phyloP scores from a whole-genome alignment of 2,113 vertebrate species.

The Chrysemys picta region DNA sequence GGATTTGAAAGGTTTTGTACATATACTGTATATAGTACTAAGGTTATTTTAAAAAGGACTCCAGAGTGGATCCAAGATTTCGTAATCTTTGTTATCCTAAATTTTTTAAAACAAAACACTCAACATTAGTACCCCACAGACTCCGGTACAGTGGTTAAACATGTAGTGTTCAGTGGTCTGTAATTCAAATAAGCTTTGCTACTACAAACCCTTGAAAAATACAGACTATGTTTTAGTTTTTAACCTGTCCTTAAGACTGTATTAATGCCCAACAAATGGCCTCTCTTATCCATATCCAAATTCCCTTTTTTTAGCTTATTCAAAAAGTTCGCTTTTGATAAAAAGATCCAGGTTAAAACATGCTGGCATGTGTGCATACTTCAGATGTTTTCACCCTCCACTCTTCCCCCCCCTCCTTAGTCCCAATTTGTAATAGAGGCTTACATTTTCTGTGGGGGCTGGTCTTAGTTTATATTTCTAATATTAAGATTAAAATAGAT shows the following conservation, averaged over 20 bases:
- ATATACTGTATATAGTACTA: neutral
- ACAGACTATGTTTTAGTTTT: neutral
- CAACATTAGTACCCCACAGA: neutral
- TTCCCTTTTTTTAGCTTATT: neutral
- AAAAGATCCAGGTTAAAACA: neutral
- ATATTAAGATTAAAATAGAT: neutral
- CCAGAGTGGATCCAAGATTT: neutral
- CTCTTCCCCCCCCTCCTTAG: neutral
- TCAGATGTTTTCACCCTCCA: neutral
- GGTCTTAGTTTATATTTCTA: neutral
- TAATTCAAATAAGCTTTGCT: neutral
- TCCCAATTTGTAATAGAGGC: neutral
- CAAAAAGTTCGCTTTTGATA: neutral
- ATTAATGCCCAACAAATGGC: neutral
- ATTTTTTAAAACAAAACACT: neutral
- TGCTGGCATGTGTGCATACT: neutral
- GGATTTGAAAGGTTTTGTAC: slow-evolving; percentile 20
- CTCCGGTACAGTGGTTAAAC: neutral
- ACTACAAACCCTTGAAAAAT: neutral
- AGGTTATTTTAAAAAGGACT: neutral
- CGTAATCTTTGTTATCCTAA: neutral
- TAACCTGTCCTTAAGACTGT: neutral
- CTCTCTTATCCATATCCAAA: neutral
- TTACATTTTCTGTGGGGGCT: neutral
- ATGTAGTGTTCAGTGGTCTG: neutral